These are phyloP conservation scores for Agriotes lineatus DNA, from an alignment of 2,888 invertebrate genomes.

Conservation along the genomic window DNA sequence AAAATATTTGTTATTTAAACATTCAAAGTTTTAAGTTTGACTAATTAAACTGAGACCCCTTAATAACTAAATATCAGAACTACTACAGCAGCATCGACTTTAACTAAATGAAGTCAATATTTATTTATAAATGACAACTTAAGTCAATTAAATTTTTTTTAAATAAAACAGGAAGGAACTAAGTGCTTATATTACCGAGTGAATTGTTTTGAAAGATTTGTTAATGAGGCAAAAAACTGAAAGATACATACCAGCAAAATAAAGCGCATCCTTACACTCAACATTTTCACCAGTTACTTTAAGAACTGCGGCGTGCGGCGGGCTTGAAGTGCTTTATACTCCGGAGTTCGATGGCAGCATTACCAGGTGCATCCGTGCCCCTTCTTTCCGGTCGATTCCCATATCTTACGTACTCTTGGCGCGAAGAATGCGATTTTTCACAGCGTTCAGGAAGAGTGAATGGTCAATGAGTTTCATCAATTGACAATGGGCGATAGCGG, in stretches of 20 bases:
- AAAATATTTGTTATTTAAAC: no score
- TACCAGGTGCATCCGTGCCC: slow-evolving; percentile 31
- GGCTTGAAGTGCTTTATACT: slow-evolving; percentile 37
- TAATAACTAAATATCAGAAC: no score
- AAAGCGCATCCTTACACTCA: slow-evolving; percentile 39
- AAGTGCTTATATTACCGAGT: not conserved
- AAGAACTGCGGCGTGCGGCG: slow-evolving; percentile 31
- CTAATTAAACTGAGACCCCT: no score
- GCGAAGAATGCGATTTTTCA: slow-evolving; percentile 17
- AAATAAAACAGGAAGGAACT: not conserved
- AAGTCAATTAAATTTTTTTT: not conserved
- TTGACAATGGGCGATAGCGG: not conserved
- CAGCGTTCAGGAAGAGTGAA: not conserved
- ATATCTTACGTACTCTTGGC: slow-evolving; percentile 56
- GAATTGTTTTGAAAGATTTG: no score
- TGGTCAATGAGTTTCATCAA: not conserved
- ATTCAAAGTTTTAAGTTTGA: no score
- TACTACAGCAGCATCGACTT: no score
- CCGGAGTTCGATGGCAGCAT: slow-evolving; percentile 31
- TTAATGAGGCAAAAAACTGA: not conserved
- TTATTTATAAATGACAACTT: no score
- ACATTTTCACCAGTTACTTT: slow-evolving; percentile 44
- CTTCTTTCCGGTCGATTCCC: slow-evolving; percentile 43
- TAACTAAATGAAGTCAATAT: no score
- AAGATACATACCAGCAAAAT: slow-evolving; percentile 41